Evolutionary conservation across 2,888 invertebrate species (phyloP).

Genomic region (Leucania comma): DNA sequence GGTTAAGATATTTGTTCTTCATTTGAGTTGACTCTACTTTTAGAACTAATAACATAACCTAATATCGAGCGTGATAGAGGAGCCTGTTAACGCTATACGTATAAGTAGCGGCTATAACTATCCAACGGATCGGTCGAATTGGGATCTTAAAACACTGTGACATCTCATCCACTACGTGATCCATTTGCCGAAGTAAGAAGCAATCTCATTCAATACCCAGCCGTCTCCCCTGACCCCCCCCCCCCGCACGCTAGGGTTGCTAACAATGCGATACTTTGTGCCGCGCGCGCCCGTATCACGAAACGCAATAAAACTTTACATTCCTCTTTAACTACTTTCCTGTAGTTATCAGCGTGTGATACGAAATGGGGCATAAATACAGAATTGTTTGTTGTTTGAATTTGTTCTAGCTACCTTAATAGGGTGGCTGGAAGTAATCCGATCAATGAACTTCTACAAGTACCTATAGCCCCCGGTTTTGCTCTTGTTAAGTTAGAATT

Average conservation of each 20-base stretch:
- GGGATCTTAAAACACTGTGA: constrained; percentile 91
- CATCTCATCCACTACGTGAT: constrained; percentile 91
- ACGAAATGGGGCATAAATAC: constrained; percentile 82
- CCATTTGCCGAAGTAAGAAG: constrained; percentile 91
- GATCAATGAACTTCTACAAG: constrained; percentile 14
- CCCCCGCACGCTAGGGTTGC: constrained; percentile 79
- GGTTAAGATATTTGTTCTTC: constrained; percentile 9
- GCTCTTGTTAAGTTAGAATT: background rate
- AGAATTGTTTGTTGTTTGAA: constrained; percentile 70
- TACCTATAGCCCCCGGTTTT: background rate
- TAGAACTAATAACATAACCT: constrained; percentile 23
- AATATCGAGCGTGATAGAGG: constrained; percentile 28
- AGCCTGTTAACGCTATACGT: constrained; percentile 51
- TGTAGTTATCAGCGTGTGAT: constrained; percentile 85
- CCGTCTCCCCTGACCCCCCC: constrained; percentile 71
- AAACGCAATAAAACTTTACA: constrained; percentile 89
- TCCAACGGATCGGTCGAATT: constrained; percentile 85
- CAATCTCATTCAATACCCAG: constrained; percentile 91
- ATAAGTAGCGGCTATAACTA: constrained; percentile 73
- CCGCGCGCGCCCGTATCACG: constrained; percentile 81
- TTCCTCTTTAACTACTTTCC: constrained; percentile 88
- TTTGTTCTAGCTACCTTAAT: constrained; percentile 56
- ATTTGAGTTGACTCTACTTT: constrained; percentile 17
- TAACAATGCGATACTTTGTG: constrained; percentile 87
- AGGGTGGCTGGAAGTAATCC: constrained; percentile 33